These are phyloP conservation scores for Dasysyrphus albostriatus DNA, from an alignment of 2,888 invertebrate genomes.

Conservation along the genomic window DNA sequence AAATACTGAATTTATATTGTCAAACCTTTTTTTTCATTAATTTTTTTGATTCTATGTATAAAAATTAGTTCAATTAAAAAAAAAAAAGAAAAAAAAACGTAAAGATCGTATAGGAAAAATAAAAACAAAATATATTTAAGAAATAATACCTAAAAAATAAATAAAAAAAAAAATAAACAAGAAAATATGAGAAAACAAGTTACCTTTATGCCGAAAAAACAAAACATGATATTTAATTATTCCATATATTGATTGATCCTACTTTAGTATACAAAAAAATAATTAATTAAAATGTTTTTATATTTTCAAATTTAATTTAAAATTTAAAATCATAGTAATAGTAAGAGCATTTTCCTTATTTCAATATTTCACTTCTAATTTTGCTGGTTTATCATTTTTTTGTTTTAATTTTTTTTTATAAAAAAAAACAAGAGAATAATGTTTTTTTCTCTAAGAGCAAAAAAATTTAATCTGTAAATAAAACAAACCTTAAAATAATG, in stretches of 20 bases:
- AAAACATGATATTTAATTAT: slow-evolving; percentile 51
- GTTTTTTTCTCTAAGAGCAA: slow-evolving; percentile 46
- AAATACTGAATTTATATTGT: slow-evolving; percentile 66
- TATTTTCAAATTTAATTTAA: slow-evolving; percentile 30
- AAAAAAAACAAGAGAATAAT: slow-evolving; percentile 11
- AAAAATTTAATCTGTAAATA: slow-evolving; percentile 24
- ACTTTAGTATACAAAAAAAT: slow-evolving; percentile 13
- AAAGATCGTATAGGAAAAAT: slow-evolving; percentile 48
- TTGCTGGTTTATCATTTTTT: slow-evolving; percentile 54
- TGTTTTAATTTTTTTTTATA: slow-evolving; percentile 17
- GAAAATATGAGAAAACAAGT: slow-evolving; percentile 34
- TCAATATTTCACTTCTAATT: slow-evolving; percentile 29
- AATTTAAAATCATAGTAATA: slow-evolving; percentile 20
- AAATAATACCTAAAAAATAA: too few species aligned
- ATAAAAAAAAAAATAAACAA: slow-evolving; percentile 10
- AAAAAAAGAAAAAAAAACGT: too few species aligned
- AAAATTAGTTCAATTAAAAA: slow-evolving; percentile 63
- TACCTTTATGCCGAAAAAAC: slow-evolving; percentile 52
- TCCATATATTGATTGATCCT: slow-evolving; percentile 39
- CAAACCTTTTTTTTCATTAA: slow-evolving; percentile 54
- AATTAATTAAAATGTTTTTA: slow-evolving; percentile 1
- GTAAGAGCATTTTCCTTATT: slow-evolving; percentile 33
- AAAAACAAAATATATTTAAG: slow-evolving; percentile 24
- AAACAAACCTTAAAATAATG: slow-evolving; percentile 1
- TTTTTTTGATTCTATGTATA: slow-evolving; percentile 54